These are phyloP conservation scores for Chauna torquata DNA, from an alignment of 2,113 vertebrate species.

Conservation along the genomic window DNA sequence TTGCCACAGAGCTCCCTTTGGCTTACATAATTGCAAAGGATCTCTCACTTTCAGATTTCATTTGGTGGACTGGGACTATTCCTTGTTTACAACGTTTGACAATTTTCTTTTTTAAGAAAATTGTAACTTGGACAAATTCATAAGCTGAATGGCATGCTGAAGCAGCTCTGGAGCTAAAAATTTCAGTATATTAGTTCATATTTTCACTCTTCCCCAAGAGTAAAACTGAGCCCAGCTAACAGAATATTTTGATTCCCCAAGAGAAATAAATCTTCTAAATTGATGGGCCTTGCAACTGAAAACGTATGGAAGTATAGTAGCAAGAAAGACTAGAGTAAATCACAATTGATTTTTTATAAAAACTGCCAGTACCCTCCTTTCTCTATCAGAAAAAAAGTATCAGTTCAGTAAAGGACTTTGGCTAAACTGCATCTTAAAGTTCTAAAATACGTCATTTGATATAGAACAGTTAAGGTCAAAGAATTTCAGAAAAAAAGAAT, in stretches of 20 bases:
- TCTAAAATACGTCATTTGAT: constrained; percentile 2
- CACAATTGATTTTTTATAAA: constrained; percentile 6
- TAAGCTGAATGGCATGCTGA: not conserved
- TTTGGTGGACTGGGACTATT: constrained; percentile 22
- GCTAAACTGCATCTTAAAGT: not conserved
- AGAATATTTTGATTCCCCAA: not conserved
- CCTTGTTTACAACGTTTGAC: constrained; percentile 31
- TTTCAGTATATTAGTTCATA: not conserved
- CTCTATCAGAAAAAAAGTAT: constrained; percentile 11
- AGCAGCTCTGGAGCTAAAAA: constrained; percentile 3
- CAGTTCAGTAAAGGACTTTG: constrained; percentile 5
- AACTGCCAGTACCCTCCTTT: not conserved
- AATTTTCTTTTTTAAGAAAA: constrained; percentile 46
- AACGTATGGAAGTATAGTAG: not conserved
- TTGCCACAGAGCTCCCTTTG: constrained; percentile 45
- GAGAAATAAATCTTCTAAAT: not conserved
- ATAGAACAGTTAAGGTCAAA: not conserved
- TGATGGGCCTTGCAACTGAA: not conserved
- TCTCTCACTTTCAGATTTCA: constrained; percentile 44
- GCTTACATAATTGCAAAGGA: constrained; percentile 30
- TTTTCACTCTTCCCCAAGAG: not conserved
- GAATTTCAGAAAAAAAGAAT: not conserved
- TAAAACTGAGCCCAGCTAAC: constrained; percentile 1
- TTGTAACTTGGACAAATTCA: not conserved
- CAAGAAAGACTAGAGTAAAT: constrained; percentile 20